These are phyloP conservation scores for Sparus aurata DNA, from an alignment of 2,797 vertebrate genomes.

Conservation along the genomic window DNA sequence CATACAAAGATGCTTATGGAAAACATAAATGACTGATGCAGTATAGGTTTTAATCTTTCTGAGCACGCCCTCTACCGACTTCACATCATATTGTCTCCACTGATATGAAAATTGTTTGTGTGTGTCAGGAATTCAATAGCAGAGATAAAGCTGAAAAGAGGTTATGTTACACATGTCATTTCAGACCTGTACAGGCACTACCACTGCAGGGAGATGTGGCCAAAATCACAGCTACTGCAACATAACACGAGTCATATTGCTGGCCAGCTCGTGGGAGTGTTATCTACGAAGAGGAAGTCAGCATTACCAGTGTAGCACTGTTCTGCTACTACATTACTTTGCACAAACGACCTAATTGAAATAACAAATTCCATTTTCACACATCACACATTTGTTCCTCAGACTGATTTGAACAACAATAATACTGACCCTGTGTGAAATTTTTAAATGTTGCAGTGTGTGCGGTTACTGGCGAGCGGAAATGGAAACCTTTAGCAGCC, in stretches of 20 bases:
- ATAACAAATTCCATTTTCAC: slow-evolving; percentile 9
- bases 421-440: background rate
- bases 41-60: slow-evolving; percentile 13
- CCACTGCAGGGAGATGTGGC: background rate
- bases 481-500: slow-evolving; percentile 9
- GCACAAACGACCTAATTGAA: background rate
- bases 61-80: background rate
- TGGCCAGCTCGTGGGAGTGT: background rate
- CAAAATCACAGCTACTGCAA: background rate
- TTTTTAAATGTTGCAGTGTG: background rate
- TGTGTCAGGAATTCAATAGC: background rate
- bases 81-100: background rate
- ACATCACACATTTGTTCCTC: slow-evolving; percentile 5
- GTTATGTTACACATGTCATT: background rate
- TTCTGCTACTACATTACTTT: background rate
- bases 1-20: background rate
- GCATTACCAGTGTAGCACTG: background rate
- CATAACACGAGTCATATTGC: background rate
- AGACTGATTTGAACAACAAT: background rate
- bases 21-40: slow-evolving; percentile 7
- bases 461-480: background rate
- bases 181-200: slow-evolving; percentile 11
- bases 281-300: background rate
- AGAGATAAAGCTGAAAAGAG: slow-evolving; percentile 8
- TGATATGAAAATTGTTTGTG: slow-evolving; percentile 6